Conservation (phyloP, 2,113 vertebrate genomes). For the Ophiodon elongatus region DNA sequence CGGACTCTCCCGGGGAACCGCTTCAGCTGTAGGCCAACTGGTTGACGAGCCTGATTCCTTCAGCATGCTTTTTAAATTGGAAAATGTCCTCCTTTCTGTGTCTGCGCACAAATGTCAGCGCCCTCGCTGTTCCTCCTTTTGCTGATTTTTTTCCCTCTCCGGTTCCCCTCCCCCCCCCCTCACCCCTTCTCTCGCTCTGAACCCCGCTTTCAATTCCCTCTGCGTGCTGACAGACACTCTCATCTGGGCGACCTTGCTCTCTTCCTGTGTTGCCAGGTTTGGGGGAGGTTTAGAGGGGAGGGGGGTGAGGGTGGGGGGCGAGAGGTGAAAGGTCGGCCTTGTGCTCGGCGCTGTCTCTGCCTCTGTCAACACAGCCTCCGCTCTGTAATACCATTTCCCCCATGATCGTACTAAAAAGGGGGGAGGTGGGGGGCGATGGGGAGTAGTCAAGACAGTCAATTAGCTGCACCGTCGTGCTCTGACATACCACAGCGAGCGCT, state of each 20-base stretch:
- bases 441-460: conserved; percentile 61
- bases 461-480: conserved; percentile 58
- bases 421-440: conserved; percentile 16
- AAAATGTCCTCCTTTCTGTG: conserved; percentile 51
- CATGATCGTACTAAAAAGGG: conserved; percentile 45
- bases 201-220: conserved; percentile 71
- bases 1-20: conserved; percentile 35
- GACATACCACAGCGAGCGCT: conserved; percentile 51
- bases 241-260: conserved; percentile 74
- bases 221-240: conserved; percentile 78
- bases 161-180: background rate
- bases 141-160: conserved; percentile 4
- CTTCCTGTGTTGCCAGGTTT: conserved; percentile 78
- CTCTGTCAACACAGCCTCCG: conserved; percentile 82
- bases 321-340: conserved; percentile 76
- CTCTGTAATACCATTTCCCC: conserved; percentile 69
- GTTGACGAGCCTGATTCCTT: conserved; percentile 61
- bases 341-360: conserved; percentile 69
- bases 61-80: conserved; percentile 45
- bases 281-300: too few species aligned
- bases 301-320: conserved; percentile 44
- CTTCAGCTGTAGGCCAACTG: conserved; percentile 43
- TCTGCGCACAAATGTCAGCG: conserved; percentile 50
- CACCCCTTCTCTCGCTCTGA: conserved; percentile 21
- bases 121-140: conserved; percentile 13